A percentile compares a stretch with the other conserved stretches of the same genome.
Evolutionary conservation across 1,140 invertebrate species (phyloP).

Genomic region (Phocides pigmalion): DNA sequence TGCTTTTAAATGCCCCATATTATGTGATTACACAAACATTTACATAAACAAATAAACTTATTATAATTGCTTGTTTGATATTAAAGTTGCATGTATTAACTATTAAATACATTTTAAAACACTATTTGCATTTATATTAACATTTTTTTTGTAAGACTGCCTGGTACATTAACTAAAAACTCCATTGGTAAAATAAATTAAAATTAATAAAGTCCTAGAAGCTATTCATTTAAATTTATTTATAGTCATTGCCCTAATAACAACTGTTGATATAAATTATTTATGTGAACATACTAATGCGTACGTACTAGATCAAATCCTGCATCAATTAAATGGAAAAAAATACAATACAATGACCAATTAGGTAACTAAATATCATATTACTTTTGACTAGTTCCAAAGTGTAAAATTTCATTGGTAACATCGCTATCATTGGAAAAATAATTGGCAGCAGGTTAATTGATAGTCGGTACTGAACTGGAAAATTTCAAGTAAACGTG

Average conservation of each 20-base stretch:
- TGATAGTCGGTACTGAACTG: background rate
- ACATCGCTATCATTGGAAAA: background rate
- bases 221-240: slow-evolving; percentile 5
- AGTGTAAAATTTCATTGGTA: background rate
- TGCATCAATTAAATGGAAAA: background rate
- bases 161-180: no score
- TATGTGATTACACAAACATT: no score
- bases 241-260: slow-evolving; percentile 7
- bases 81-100: no score
- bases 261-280: slow-evolving; percentile 6
- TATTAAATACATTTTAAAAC: no score
- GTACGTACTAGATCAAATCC: background rate
- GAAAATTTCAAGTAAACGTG: slow-evolving; percentile 16
- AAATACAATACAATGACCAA: background rate
- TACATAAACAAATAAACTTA: no score
- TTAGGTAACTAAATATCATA: background rate
- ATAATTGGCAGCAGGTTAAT: background rate
- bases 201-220: background rate
- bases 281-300: background rate
- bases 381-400: background rate
- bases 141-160: background rate
- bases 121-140: no score
- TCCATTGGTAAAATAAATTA: no score
- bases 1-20: no score
- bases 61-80: no score